Percentiles rank a stretch among this genome's conserved stretches.
Evolutionary conservation across 1,140 invertebrate genomes (phyloP).

Genomic region (Lepidotrigona ventralis): DNA sequence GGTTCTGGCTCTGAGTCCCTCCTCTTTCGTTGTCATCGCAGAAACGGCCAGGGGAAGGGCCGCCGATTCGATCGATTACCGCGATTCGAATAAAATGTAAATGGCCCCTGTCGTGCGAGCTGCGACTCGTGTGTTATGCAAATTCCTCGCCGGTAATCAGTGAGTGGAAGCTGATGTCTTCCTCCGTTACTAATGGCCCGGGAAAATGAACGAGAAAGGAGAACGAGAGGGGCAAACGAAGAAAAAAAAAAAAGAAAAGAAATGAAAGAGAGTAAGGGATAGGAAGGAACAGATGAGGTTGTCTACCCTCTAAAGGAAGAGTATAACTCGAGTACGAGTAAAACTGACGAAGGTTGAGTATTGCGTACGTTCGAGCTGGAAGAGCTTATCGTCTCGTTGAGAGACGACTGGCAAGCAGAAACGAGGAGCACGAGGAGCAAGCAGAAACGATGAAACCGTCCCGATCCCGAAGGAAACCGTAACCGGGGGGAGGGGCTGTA

Average conservation of each 20-base stretch:
- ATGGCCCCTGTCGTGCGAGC: conserved; percentile 63
- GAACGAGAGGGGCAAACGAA: too few relatives aligned
- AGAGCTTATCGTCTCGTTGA: conserved; percentile 22
- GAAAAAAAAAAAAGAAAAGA: neutral
- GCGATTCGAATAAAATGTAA: conserved; percentile 80
- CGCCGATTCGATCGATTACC: conserved; percentile 77
- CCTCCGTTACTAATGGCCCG: conserved; percentile 73
- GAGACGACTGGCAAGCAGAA: neutral
- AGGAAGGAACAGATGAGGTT: neutral
- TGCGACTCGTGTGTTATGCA: conserved; percentile 78
- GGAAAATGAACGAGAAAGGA: conserved; percentile 46
- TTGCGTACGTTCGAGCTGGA: neutral
- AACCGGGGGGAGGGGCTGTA: conserved; percentile 20
- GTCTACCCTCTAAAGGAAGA: neutral
- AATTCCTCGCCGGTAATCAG: conserved; percentile 79
- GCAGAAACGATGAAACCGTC: neutral
- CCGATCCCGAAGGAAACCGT: neutral
- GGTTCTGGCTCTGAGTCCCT: conserved; percentile 25
- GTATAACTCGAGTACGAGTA: conserved; percentile 16
- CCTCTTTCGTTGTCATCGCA: conserved; percentile 69
- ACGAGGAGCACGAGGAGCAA: conserved; percentile 4
- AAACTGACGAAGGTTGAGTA: neutral
- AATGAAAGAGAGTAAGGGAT: too few relatives aligned
- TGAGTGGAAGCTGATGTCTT: conserved; percentile 80
- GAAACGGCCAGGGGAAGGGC: conserved; percentile 36